Percentiles rank a stretch among this genome's conserved stretches.
Conservation (phyloP, 2,888 invertebrate genomes). For the Bembecia ichneumoniformis region DNA sequence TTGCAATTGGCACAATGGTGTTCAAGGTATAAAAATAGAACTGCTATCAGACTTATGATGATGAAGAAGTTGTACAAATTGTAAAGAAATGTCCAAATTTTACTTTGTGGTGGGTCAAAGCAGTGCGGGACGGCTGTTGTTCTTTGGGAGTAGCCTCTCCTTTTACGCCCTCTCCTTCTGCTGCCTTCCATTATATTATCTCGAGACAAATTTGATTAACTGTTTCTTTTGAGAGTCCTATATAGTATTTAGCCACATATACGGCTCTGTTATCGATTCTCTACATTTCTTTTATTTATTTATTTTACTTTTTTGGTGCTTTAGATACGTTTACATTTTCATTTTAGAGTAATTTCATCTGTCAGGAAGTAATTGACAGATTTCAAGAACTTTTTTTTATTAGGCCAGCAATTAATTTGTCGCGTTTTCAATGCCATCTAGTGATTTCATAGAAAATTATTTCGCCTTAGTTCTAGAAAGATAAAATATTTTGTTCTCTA, state of each 20-base stretch:
- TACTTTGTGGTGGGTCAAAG: conserved; percentile 6
- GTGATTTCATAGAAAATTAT: no score
- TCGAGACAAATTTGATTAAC: no score
- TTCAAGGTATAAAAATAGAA: conserved; percentile 44
- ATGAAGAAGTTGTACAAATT: conserved; percentile 33
- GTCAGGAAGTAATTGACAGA: no score
- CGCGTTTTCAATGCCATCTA: no score
- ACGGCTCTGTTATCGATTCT: background rate
- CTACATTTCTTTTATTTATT: background rate
- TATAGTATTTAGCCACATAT: no score
- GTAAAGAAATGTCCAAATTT: conserved; percentile 22
- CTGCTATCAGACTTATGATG: conserved; percentile 30
- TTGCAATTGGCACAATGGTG: conserved; percentile 37
- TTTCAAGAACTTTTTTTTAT: no score
- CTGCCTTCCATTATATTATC: conserved; percentile 30
- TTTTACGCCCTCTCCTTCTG: conserved; percentile 31
- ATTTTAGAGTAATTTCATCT: background rate
- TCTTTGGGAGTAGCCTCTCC: conserved; percentile 20
- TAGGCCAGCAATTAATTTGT: no score
- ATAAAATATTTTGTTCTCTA: no score
- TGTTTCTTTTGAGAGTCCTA: no score
- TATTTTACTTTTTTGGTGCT: background rate
- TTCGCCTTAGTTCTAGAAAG: no score
- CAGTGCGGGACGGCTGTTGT: conserved; percentile 4
- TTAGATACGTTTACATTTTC: background rate